Percentiles rank a stretch among this genome's conserved stretches.
These are phyloP conservation scores for Lochmaea capreae DNA, from an alignment of 2,888 invertebrate species.

Conservation along the genomic window DNA sequence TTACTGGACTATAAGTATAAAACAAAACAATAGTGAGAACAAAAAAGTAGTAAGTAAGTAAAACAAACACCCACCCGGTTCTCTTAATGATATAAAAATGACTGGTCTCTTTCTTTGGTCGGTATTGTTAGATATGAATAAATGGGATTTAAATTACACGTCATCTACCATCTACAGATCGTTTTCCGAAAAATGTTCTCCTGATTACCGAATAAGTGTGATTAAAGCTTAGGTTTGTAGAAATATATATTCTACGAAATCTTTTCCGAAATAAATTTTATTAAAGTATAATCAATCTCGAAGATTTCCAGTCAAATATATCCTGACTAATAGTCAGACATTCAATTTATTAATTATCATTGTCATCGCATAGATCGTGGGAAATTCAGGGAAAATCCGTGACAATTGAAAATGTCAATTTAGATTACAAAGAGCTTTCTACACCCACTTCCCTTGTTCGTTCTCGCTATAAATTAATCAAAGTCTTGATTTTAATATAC, in stretches of 20 bases:
- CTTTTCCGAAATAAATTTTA: no score
- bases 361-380: conserved; percentile 32
- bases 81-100: background rate
- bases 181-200: background rate
- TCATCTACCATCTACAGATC: background rate
- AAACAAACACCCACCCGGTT: background rate
- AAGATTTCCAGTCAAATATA: no score
- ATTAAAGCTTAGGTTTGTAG: no score
- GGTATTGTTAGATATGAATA: conserved; percentile 1
- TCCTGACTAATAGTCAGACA: no score
- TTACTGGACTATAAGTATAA: no score
- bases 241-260: no score
- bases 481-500: background rate
- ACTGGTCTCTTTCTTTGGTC: background rate
- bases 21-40: conserved; percentile 4
- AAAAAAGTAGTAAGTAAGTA: background rate
- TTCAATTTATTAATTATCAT: conserved; percentile 28
- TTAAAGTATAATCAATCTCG: no score
- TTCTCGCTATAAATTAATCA: background rate
- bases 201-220: background rate
- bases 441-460: conserved; percentile 10
- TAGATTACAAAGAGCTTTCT: conserved; percentile 9
- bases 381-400: conserved; percentile 19
- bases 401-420: conserved; percentile 36
- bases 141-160: conserved; percentile 13